Evolutionary conservation across 2,797 vertebrate species (phyloP).

Genomic region (Hypotaenidia okinawae): DNA sequence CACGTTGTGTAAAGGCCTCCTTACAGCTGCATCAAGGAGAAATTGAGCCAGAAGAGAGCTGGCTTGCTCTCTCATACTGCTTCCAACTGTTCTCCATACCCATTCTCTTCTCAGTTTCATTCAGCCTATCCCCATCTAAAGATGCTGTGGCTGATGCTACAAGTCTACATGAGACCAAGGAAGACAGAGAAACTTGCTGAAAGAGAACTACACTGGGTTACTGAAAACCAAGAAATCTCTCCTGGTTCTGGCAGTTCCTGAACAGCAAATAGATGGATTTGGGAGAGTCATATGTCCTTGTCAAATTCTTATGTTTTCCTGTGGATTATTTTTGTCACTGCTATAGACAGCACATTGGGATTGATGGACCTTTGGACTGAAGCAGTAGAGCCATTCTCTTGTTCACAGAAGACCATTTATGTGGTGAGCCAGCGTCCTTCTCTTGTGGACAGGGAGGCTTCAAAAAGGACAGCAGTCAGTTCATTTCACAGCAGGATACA

Average conservation of each 20-base stretch:
- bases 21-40: not conserved
- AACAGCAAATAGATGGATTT: not conserved
- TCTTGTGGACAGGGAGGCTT: not conserved
- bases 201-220: not conserved
- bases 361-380: not conserved
- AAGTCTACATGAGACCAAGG: not conserved
- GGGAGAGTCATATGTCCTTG: not conserved
- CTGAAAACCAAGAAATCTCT: not conserved
- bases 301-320: not conserved
- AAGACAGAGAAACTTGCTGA: not conserved
- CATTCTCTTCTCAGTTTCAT: not conserved
- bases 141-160: not conserved
- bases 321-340: not conserved
- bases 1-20: not conserved
- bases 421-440: not conserved
- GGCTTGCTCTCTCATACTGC: not conserved
- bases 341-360: not conserved
- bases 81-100: not conserved
- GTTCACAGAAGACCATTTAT: not conserved
- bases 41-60: not conserved
- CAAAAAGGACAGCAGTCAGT: not conserved
- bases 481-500: not conserved
- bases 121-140: not conserved
- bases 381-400: rapidly evolving
- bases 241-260: not conserved